Evolutionary conservation across 2,797 vertebrate species (phyloP), one percentile per base, ranked within the genome.

Genomic region (Aldrovandia affinis): DNA sequence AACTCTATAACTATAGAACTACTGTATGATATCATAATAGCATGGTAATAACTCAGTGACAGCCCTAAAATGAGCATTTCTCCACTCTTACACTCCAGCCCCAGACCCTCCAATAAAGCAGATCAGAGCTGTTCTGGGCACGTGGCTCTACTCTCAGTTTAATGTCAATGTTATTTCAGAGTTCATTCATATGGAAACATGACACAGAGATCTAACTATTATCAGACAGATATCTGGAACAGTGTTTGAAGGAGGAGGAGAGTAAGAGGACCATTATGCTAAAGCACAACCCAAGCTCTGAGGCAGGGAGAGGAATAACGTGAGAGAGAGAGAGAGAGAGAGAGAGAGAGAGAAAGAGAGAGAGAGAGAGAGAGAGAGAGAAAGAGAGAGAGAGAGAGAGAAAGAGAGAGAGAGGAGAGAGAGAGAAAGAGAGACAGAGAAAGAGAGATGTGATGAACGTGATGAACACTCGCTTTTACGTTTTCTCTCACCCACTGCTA

Each of bases 401-500:
- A n/a, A n/a, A n/a, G n/a, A n/a, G n/a, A n/a, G n/a, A n/a, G n/a
- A n/a, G n/a, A n/a, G n/a, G n/a, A n/a, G n/a, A n/a, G n/a, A n/a
- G n/a, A n/a, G n/a, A n/a, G n/a, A n/a, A n/a, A n/a, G n/a, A n/a
- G n/a, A n/a, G n/a, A n/a, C n/a, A n/a, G n/a, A n/a, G n/a, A n/a
- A n/a, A n/a, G n/a, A n/a, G n/a, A n/a, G n/a, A n/a, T n/a, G n/a
- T n/a, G n/a, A n/a, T n/a, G n/a, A n/a, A n/a, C 84, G 81, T 81
- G 87, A 89, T 87, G 89, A 81, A 87, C 87, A 89, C 88, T 81
- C 36, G 10, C 80, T 85, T 87, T 86, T 86, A 77, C 83, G 63
- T 85, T 83, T 68, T 70, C 15, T 50, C 61, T 55, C 57, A 47
- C 68, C 77, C 75, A 83, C 83, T 78, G 42, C n/a, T 78, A 78